These are phyloP conservation scores for Pseudomyrmex flavicornis DNA, from an alignment of 1,140 invertebrate species.

Conservation along the genomic window DNA sequence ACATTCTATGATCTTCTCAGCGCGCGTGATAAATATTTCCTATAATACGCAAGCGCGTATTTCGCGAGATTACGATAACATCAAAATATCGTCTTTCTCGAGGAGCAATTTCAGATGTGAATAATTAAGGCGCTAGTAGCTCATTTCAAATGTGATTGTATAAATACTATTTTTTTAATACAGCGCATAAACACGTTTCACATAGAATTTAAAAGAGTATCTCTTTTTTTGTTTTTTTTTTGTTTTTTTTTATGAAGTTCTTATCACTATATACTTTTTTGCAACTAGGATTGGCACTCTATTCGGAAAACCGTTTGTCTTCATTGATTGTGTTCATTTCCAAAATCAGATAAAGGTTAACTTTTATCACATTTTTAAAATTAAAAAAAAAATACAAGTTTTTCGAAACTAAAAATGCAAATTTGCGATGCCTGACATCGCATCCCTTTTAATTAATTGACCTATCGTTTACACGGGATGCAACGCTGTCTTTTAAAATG, in stretches of 20 bases:
- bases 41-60: slow-evolving; percentile 20
- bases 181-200: slow-evolving; percentile 22
- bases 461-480: slow-evolving; percentile 31
- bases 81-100: slow-evolving; percentile 28
- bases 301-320: slow-evolving; percentile 13
- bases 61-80: slow-evolving; percentile 14
- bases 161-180: slow-evolving; percentile 39
- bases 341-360: background rate
- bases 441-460: slow-evolving; percentile 43
- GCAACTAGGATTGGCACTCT: slow-evolving; percentile 36
- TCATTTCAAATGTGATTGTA: slow-evolving; percentile 27
- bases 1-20: slow-evolving; percentile 7
- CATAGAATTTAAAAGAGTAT: slow-evolving; percentile 12
- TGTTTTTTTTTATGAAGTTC: slow-evolving; percentile 23
- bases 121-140: slow-evolving; percentile 55
- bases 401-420: background rate
- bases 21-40: slow-evolving; percentile 25
- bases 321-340: background rate
- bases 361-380: slow-evolving; percentile 1
- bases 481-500: slow-evolving; percentile 37
- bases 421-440: background rate
- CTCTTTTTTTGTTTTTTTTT: background rate
- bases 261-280: slow-evolving; percentile 43
- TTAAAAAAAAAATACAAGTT: background rate
- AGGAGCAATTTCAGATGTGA: slow-evolving; percentile 43